Conservation (phyloP, 2,888 invertebrate species). For the Myopa testacea region DNA sequence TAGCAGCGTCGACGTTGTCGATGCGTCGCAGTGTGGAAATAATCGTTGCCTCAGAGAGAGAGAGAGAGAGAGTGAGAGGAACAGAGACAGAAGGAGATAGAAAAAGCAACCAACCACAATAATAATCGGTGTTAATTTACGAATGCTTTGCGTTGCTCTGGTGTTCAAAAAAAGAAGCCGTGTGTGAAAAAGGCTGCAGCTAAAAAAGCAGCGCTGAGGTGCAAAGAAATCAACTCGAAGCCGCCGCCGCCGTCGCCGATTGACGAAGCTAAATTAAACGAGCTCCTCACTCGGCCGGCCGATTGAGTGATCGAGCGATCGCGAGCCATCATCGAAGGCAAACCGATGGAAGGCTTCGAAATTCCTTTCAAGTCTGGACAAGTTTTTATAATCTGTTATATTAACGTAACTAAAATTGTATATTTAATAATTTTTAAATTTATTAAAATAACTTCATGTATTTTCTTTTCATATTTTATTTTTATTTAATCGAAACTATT, state of each 20-base stretch:
- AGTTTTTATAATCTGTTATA: neutral
- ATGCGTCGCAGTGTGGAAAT: neutral
- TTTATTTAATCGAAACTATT: neutral
- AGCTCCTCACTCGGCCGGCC: neutral
- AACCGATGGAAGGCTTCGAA: neutral
- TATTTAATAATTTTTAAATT: too few relatives aligned
- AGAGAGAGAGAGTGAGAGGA: neutral
- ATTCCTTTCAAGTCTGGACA: neutral
- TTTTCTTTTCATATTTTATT: neutral
- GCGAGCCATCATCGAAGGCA: neutral
- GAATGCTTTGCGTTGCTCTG: neutral
- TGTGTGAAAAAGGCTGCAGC: conserved; percentile 1
- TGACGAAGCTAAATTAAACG: conserved; percentile 6
- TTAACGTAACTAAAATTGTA: too few relatives aligned
- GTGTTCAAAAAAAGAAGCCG: neutral
- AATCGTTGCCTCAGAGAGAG: too few relatives aligned
- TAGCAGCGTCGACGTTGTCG: neutral
- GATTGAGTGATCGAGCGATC: too few relatives aligned
- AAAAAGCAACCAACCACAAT: conserved; percentile 15
- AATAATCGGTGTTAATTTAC: conserved; percentile 33
- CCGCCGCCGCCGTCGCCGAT: neutral
- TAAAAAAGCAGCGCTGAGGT: conserved; percentile 6
- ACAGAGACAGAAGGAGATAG: neutral
- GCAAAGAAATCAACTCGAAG: conserved; percentile 28
- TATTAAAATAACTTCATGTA: neutral